Evolutionary conservation across 2,888 invertebrate genomes (phyloP).

Genomic region (Linhomoeus sp.): DNA sequence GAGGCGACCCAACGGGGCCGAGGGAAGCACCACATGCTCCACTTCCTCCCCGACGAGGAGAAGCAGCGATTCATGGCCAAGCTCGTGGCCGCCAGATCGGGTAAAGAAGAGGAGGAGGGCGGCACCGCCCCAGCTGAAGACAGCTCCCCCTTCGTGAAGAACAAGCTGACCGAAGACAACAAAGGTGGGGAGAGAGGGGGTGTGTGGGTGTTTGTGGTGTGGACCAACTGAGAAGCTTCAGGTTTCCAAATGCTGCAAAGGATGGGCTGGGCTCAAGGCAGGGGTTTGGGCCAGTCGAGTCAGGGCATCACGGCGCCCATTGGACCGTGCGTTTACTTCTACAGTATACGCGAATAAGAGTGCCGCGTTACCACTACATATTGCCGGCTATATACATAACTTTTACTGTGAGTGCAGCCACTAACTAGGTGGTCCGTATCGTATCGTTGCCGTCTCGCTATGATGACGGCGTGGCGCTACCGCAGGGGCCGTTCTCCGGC

Average conservation of each 20-base stretch:
- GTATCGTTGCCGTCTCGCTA: neutral
- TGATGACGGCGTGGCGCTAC: neutral
- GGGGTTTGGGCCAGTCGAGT: constrained; percentile 68
- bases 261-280: constrained; percentile 83
- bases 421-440: neutral
- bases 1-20: constrained; percentile 69
- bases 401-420: neutral
- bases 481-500: neutral
- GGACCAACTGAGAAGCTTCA: too few relatives aligned
- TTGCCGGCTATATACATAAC: too few relatives aligned
- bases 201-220: too few relatives aligned
- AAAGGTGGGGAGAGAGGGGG: too few relatives aligned
- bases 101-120: neutral
- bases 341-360: too few relatives aligned
- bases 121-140: constrained; percentile 31
- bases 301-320: constrained; percentile 76
- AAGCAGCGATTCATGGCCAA: constrained; percentile 45
- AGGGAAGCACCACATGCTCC: constrained; percentile 91
- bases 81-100: neutral
- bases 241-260: constrained; percentile 92
- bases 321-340: too few relatives aligned
- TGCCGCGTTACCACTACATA: too few relatives aligned
- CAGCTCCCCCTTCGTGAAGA: constrained; percentile 81
- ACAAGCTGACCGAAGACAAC: constrained; percentile 81
- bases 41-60: constrained; percentile 80